Evolutionary conservation across 1,140 invertebrate genomes (phyloP).

Genomic region (Hylaeus anthracinus): DNA sequence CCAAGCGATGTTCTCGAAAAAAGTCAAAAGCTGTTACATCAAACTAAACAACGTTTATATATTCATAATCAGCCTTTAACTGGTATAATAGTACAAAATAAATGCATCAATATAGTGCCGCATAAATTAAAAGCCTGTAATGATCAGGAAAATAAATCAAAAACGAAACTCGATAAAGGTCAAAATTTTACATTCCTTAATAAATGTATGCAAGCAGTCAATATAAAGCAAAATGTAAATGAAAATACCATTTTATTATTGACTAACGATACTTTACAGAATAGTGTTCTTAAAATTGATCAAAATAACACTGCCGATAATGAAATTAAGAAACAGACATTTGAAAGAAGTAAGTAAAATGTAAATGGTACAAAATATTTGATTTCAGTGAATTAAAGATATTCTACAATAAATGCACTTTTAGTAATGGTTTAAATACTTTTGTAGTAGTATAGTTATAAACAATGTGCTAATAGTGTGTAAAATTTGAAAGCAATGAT

Average conservation of each 20-base stretch:
- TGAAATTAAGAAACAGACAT: constrained; percentile 55
- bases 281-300: constrained; percentile 68
- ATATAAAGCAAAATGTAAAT: constrained; percentile 72
- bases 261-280: constrained; percentile 64
- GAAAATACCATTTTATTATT: constrained; percentile 74
- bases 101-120: constrained; percentile 53
- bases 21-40: constrained; percentile 14
- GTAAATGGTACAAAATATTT: neutral
- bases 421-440: constrained; percentile 6
- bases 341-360: constrained; percentile 37
- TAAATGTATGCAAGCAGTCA: constrained; percentile 70
- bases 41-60: constrained; percentile 52
- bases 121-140: constrained; percentile 16
- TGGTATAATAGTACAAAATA: constrained; percentile 57
- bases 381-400: constrained; percentile 22
- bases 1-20: constrained; percentile 12
- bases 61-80: constrained; percentile 51
- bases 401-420: constrained; percentile 30
- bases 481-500: constrained; percentile 21
- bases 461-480: constrained; percentile 32
- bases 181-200: constrained; percentile 69
- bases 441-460: constrained; percentile 37
- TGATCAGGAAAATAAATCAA: constrained; percentile 39
- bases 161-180: constrained; percentile 62
- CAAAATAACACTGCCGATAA: constrained; percentile 55